These are phyloP conservation scores for Frieseomelitta varia DNA, from an alignment of 1,140 invertebrate species.

Conservation along the genomic window DNA sequence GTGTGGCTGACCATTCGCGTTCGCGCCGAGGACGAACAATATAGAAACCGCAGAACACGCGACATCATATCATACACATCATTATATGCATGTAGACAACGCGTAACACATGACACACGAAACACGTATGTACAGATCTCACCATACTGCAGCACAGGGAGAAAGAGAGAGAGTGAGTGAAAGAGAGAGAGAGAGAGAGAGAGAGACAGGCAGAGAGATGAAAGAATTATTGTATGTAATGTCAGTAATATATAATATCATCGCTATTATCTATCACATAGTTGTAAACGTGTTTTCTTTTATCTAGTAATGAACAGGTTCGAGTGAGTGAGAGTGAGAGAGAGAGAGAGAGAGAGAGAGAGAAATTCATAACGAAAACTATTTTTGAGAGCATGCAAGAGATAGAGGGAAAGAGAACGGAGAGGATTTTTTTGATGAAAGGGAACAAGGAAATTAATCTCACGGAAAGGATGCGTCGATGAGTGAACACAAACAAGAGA, in stretches of 20 bases:
- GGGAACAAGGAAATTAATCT: constrained; percentile 53
- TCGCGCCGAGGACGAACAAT: background rate
- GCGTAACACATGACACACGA: no score
- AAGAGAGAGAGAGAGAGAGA: no score
- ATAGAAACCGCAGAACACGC: constrained; percentile 26
- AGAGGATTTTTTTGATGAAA: constrained; percentile 12
- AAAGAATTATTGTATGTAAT: background rate
- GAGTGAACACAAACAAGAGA: constrained; percentile 48
- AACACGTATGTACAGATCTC: constrained; percentile 31
- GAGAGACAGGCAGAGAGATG: no score
- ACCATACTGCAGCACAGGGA: constrained; percentile 6
- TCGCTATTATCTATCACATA: constrained; percentile 38
- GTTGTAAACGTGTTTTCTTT: background rate
- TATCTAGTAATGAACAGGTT: constrained; percentile 6
- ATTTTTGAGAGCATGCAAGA: constrained; percentile 53
- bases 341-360: constrained; percentile 21
- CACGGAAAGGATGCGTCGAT: constrained; percentile 36
- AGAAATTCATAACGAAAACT: constrained; percentile 42
- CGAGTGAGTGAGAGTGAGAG: constrained; percentile 23
- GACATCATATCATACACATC: background rate
- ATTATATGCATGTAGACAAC: background rate
- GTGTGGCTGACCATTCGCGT: background rate
- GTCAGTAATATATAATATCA: constrained; percentile 24
- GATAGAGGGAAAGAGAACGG: constrained; percentile 1
- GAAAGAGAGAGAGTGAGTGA: no score